Evolutionary conservation across 2,797 vertebrate genomes (phyloP), one percentile per base, ranked within the genome.

Genomic region (Sphaeramia orbicularis): DNA sequence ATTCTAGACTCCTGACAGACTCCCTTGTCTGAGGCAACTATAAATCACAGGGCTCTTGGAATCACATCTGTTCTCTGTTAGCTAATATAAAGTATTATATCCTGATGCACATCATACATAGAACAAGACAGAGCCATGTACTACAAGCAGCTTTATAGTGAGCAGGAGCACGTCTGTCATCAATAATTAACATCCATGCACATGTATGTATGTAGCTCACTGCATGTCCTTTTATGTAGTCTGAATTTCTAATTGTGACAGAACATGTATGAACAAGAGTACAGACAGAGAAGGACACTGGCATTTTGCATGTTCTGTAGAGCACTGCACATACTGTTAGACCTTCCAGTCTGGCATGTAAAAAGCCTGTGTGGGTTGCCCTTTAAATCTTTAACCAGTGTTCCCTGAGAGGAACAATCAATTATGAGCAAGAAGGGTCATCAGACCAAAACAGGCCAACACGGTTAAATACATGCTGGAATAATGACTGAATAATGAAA

Each of bases 401-500:
- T 71, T 84, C 57, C 64, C 70, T 66, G 14, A n/a, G 60, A 73
- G 64, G 40, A 74, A 44, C 41, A 72, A 80, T 86, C 71, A 65
- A 78, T 86, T 84, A 81, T 44, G 57, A 62, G 32, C 30, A 60
- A 32, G 41, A 54, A 13, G 54, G 74, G 62, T 74, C 78, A 67
- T 59, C 76, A 43, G 72, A 78, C 54, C 71, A 76, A 74, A 81
- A 72, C 59, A 24, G 58, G 74, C 64, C 67, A 56, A 74, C 68
- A 53, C 41, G 80, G 78, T 74, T 81, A 74, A 89, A 78, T 58
- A 71, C 80, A 73, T 68, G 59, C 63, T 15, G 70, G 37, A 76
- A 80, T 83, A 87, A 88, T 77, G 69, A 55, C 58, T 55, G 61
- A 64, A 78, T 86, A 87, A 90, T 84, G 55, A 82, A 75, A 87